Base-by-base conservation (phyloP, 2,113 vertebrate genomes). In the Apteryx mantelli region DNA sequence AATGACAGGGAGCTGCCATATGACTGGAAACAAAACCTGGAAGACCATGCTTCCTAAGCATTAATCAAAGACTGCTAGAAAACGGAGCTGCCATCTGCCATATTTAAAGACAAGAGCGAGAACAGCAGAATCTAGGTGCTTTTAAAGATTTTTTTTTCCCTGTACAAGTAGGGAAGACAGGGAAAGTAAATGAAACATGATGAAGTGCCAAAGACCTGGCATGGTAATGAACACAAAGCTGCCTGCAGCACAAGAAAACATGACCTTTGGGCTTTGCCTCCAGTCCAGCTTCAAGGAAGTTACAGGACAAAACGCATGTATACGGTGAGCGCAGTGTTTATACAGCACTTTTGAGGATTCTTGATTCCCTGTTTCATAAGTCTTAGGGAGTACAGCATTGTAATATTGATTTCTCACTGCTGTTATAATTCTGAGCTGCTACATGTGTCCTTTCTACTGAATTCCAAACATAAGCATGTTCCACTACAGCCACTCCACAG, bases 391-490 rank as follows among this genome's bases (percentile, higher is more conserved):
- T 25, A 53, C 30, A 79, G 38, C 55, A 73, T 26, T 74, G 22
- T 64, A 38, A 53, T 78, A 94, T 38, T 94, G 82, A 93, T 94
- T 95, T 88, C 55, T 86, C 76, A 84, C 44, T 56, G 42, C 18
- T 77, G 34, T 69, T 89, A 91, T 82, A 84, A 91, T 85, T 95
- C 80, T 65, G 79, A 44, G 38, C 52, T 32, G 68, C 9, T 70
- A 24, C 73, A 66, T 90, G 40, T 71, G 36, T 80, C 77, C 55
- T 81, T 84, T 66, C 55, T 66, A 46, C n/a, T 52, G 61, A 84
- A 60, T n/a, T 70, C 40, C 11, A 91, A 69, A 42, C 14, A 21
- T 73, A 36, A 38, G 24, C 26, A n/a, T 61, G 17, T 82, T 94
- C 74, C 85, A 88, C 48, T 50, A 19, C 53, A 75, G 14, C 30